A percentile compares a stretch with the other conserved stretches of the same genome.
These are phyloP conservation scores for Drosophila anomalipes DNA, from an alignment of 2,888 invertebrate species.

Conservation along the genomic window DNA sequence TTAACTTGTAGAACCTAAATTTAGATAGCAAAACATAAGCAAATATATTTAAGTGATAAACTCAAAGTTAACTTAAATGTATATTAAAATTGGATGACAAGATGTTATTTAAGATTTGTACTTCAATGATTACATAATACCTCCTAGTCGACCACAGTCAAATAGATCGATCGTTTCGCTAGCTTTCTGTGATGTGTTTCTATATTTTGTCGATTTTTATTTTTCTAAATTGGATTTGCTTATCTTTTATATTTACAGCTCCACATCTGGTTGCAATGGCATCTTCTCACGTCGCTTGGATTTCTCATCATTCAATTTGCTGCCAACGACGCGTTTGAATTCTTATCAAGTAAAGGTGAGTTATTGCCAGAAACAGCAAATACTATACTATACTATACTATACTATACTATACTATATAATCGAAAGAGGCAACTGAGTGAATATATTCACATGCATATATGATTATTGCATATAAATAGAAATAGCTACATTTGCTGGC, in stretches of 20 bases:
- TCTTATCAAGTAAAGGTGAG: slow-evolving; percentile 99
- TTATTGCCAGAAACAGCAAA: slow-evolving; percentile 35
- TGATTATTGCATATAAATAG: not conserved
- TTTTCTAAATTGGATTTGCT: slow-evolving; percentile 37
- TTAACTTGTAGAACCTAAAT: not conserved
- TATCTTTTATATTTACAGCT: slow-evolving; percentile 87
- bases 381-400: not conserved
- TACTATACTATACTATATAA: not conserved
- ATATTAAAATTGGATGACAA: not conserved
- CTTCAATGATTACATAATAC: not conserved
- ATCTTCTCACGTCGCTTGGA: slow-evolving; percentile 97
- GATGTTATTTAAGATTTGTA: not conserved
- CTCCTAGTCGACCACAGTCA: not conserved
- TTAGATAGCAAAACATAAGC: not conserved
- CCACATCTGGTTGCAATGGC: slow-evolving; percentile 94
- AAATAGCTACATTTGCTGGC: slow-evolving; percentile 15
- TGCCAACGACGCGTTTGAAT: slow-evolving; percentile 98
- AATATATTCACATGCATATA: not conserved
- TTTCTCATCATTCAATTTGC: slow-evolving; percentile 96
- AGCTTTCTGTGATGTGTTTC: not conserved
- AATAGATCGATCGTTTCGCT: not conserved
- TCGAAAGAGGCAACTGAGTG: slow-evolving; percentile 1
- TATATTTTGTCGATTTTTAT: slow-evolving; percentile 8
- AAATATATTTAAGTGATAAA: not conserved
- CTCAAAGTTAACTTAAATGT: not conserved